Percentiles rank a stretch among this genome's conserved stretches.
phyloP scores from a whole-genome alignment of 2,113 vertebrate genomes.

The Pteropus alecto region DNA sequence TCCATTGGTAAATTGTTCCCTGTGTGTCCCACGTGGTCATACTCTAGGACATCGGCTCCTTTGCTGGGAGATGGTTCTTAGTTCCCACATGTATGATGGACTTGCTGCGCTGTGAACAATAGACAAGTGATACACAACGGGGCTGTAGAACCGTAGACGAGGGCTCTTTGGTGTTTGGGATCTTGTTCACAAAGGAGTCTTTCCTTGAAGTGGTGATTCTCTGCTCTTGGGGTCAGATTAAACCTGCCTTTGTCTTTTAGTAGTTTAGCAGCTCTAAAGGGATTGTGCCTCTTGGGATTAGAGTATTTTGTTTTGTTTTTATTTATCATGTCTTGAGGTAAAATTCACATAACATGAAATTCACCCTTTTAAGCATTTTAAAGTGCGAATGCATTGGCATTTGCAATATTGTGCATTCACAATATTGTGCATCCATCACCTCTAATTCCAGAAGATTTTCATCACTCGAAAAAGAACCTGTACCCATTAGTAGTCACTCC shows the following conservation, averaged over 20 bases:
- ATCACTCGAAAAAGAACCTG: not conserved
- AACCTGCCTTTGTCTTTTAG: not conserved
- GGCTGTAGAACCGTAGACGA: rapidly evolving
- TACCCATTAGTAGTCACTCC: not conserved
- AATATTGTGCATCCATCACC: not conserved
- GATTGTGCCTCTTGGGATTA: not conserved
- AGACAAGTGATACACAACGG: rapidly evolving
- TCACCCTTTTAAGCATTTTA: not conserved
- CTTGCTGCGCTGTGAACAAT: not conserved
- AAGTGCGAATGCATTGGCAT: not conserved
- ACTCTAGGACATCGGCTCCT: not conserved
- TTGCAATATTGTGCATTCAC: not conserved
- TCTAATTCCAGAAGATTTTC: constrained; percentile 21
- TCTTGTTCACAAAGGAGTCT: not conserved
- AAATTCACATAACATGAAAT: not conserved
- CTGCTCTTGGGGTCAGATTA: not conserved
- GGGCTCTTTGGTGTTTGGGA: not conserved
- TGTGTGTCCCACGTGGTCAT: not conserved
- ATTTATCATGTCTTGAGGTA: not conserved
- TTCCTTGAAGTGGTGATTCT: not conserved
- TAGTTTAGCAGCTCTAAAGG: not conserved
- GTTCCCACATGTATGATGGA: not conserved
- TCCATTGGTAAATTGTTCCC: not conserved
- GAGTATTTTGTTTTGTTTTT: not conserved
- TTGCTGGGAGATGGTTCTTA: not conserved